Conservation (phyloP, 2,888 invertebrate genomes). For the Polylopha cassiicola region DNA sequence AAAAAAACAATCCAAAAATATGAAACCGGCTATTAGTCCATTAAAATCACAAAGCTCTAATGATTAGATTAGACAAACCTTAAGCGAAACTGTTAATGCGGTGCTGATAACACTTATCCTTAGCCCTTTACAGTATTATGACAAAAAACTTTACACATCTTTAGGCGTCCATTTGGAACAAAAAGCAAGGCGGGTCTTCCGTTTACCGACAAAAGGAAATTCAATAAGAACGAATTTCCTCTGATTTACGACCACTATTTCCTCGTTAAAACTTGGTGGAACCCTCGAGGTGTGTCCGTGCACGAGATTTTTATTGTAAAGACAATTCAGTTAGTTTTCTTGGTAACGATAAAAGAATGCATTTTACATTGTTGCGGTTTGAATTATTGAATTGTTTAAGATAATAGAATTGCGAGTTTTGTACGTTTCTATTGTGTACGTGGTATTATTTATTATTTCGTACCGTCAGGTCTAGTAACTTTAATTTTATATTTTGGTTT, state of each 20-base stretch:
- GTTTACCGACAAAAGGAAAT: conserved; percentile 68
- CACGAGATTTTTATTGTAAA: conserved; percentile 55
- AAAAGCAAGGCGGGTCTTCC: conserved; percentile 63
- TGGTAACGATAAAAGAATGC: conserved; percentile 15
- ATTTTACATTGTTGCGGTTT: conserved; percentile 8
- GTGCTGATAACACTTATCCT: too few species aligned
- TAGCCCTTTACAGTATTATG: too few species aligned
- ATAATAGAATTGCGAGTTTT: not conserved
- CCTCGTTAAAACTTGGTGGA: conserved; percentile 64
- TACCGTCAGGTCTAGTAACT: too few species aligned
- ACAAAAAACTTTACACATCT: conserved; percentile 51
- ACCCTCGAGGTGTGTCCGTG: conserved; percentile 60
- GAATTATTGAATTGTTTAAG: not conserved
- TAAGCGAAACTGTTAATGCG: conserved; percentile 24
- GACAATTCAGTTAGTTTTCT: conserved; percentile 42
- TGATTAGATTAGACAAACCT: conserved; percentile 13
- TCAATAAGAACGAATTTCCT: conserved; percentile 75
- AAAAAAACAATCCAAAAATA: too few species aligned
- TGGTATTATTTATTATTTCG: too few species aligned
- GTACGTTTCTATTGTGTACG: too few species aligned
- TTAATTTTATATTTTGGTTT: too few species aligned
- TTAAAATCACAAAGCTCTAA: too few species aligned
- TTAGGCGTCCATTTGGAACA: conserved; percentile 57
- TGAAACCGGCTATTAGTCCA: too few species aligned
- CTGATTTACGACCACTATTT: conserved; percentile 75